Percentiles rank a stretch among this genome's conserved stretches.
Evolutionary conservation across 2,888 invertebrate genomes (phyloP).

Genomic region (Synanthedon andrenaeformis): DNA sequence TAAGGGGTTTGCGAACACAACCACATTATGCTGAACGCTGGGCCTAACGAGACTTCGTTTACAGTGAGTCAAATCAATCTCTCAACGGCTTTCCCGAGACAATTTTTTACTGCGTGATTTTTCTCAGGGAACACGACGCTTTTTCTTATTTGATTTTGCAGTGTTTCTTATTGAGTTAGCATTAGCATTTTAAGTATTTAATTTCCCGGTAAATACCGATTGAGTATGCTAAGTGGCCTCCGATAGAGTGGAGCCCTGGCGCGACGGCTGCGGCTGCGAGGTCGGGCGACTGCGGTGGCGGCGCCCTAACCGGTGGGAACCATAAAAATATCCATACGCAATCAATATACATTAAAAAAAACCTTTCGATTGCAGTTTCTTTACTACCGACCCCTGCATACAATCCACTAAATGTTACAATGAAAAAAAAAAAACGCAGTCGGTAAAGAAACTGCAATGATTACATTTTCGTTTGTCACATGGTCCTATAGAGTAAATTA

Average conservation of each 20-base stretch:
- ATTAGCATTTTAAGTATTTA: slow-evolving; percentile 64
- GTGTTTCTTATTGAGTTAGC: slow-evolving; percentile 31
- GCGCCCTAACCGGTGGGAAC: slow-evolving; percentile 65
- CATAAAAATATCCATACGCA: slow-evolving; percentile 71
- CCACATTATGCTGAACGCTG: slow-evolving; percentile 68
- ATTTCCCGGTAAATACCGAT: slow-evolving; percentile 71
- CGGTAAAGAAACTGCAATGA: slow-evolving; percentile 65
- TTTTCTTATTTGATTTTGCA: too few relatives aligned
- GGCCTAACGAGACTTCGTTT: slow-evolving; percentile 56
- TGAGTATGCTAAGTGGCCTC: slow-evolving; percentile 64
- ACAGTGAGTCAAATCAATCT: slow-evolving; percentile 56
- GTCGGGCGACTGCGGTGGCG: slow-evolving; percentile 38
- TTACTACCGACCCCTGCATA: slow-evolving; percentile 11
- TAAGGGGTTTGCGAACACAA: slow-evolving; percentile 68
- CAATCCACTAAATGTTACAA: neutral
- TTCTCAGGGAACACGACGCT: slow-evolving; percentile 33
- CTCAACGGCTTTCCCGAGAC: slow-evolving; percentile 38
- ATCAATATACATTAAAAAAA: slow-evolving; percentile 63
- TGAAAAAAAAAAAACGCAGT: neutral
- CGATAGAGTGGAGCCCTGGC: slow-evolving; percentile 49
- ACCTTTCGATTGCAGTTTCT: slow-evolving; percentile 65
- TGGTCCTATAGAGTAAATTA: slow-evolving; percentile 16
- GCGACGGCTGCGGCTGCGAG: slow-evolving; percentile 46
- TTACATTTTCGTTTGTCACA: slow-evolving; percentile 60
- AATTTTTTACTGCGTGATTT: neutral